A percentile compares a stretch with the other conserved stretches of the same genome.
These are phyloP conservation scores for Drosophila mimica DNA, from an alignment of 2,888 invertebrate species.

Conservation along the genomic window DNA sequence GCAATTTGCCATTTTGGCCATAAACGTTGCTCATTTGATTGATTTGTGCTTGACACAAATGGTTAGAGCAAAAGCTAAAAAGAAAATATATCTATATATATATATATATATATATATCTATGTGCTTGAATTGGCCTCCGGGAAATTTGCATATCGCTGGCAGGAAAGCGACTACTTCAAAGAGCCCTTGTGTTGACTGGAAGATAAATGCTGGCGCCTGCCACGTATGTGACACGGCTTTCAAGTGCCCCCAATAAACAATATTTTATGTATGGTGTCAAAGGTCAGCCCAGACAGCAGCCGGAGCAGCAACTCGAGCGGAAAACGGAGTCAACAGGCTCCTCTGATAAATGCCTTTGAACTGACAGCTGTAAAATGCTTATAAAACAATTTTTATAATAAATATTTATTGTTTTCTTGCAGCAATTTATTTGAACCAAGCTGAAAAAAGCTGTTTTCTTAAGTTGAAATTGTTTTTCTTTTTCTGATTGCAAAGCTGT, in stretches of 20 bases:
- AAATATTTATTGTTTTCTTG: neutral
- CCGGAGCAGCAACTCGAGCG: neutral
- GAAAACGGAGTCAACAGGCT: neutral
- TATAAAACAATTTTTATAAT: slow-evolving; percentile 2
- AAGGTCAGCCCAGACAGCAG: slow-evolving; percentile 25
- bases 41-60: slow-evolving; percentile 58
- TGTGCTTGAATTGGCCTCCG: slow-evolving; percentile 28
- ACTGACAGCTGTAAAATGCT: slow-evolving; percentile 2
- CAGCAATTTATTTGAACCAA: neutral
- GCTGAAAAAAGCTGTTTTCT: neutral
- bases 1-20: slow-evolving; percentile 77
- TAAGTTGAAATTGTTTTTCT: neutral
- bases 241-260: slow-evolving; percentile 58
- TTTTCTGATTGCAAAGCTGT: neutral
- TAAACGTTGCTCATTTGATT: slow-evolving; percentile 74
- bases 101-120: neutral
- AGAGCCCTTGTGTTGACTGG: slow-evolving; percentile 18
- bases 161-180: slow-evolving; percentile 2
- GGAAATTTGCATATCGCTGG: slow-evolving; percentile 47
- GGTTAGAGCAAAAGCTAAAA: neutral
- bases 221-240: slow-evolving; percentile 14
- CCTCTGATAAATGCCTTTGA: neutral
- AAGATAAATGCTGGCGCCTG: slow-evolving; percentile 52
- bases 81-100: neutral
- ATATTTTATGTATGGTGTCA: slow-evolving; percentile 37